Evolutionary conservation across 2,888 invertebrate species (phyloP), one percentile per base, ranked within the genome.

Genomic region (Malachius bipustulatus): DNA sequence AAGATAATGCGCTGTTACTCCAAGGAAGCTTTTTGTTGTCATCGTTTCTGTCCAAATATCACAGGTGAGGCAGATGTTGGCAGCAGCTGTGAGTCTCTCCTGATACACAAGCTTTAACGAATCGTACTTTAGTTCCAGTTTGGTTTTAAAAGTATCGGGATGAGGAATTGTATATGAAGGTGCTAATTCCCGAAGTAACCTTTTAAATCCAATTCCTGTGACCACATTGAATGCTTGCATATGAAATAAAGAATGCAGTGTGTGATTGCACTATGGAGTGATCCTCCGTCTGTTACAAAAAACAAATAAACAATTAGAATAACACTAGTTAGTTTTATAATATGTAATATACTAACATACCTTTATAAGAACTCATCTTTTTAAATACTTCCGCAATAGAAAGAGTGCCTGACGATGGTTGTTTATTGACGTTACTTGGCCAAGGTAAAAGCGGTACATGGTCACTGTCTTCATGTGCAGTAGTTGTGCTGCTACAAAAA

Each of bases 31-130:
- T 16, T 43, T 44, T 39, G 47, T 50, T 43, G 42, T 43, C 43
- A 52, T 50, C 30, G 46, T 46, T 32, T 54, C 50, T 32, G 48
- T 52, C 53, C 52, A 54, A 38, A 49, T 49, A 40, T 51, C 50
- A 19, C 46, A 38, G n/a, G 47, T 47, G 36, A 45, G 30, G 42
- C 41, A 48, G 37, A 30, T 36, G 34, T 45, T 39, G 42, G 32
- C 39, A 45, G 26, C 44, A 43, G 45, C 49, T 46, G 41, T 41
- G 38, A 45, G 41, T 40, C 27, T 41, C 26, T 37, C 38, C 34
- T 44, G 40, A 42, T 36, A 44, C 40, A 38, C 38, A 44, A 39
- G 10, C 14, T 37, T 37, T 40, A 40, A 39, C 37, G 38, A 39
- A 33, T 43, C 44, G 11, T 46, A 46, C 40, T 46, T 46, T 13